Percentiles rank a stretch among this genome's conserved stretches.
These are phyloP conservation scores for Smittia sp. DNA, from an alignment of 2,888 invertebrate genomes.

Conservation along the genomic window DNA sequence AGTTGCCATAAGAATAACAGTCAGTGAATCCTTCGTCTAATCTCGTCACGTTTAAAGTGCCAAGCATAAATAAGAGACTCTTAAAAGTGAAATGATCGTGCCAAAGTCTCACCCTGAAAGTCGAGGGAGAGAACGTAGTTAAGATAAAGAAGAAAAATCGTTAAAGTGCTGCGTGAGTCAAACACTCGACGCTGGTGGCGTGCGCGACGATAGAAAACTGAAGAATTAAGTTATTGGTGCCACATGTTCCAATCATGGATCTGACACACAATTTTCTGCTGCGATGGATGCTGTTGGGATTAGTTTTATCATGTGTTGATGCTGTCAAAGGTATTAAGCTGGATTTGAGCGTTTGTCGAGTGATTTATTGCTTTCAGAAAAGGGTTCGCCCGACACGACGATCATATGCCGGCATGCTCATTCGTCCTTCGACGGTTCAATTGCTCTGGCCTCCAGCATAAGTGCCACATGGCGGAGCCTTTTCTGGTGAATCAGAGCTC, in stretches of 20 bases:
- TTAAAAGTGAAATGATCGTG: slow-evolving; percentile 1
- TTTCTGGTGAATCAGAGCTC: neutral
- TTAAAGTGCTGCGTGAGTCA: neutral
- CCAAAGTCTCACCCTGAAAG: neutral
- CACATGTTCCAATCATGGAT: slow-evolving; percentile 35
- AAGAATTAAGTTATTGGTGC: slow-evolving; percentile 27
- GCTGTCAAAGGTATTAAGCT: slow-evolving; percentile 39
- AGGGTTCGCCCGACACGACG: neutral
- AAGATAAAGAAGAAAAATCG: neutral
- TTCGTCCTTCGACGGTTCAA: neutral
- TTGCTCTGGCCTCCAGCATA: neutral
- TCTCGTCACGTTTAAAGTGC: neutral
- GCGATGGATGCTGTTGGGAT: slow-evolving; percentile 38
- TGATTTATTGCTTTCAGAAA: neutral
- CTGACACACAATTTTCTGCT: slow-evolving; percentile 25
- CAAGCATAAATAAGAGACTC: neutral
- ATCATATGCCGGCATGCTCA: neutral
- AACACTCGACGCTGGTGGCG: neutral
- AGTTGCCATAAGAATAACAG: no score
- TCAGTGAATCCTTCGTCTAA: neutral
- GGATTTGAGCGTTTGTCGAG: neutral
- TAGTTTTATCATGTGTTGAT: slow-evolving; percentile 37
- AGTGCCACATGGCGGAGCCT: neutral
- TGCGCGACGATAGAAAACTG: neutral
- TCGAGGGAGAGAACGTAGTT: neutral